Evolutionary conservation across 2,888 invertebrate genomes (phyloP), one percentile per base, ranked within the genome.

Genomic region (Incurvaria masculella): DNA sequence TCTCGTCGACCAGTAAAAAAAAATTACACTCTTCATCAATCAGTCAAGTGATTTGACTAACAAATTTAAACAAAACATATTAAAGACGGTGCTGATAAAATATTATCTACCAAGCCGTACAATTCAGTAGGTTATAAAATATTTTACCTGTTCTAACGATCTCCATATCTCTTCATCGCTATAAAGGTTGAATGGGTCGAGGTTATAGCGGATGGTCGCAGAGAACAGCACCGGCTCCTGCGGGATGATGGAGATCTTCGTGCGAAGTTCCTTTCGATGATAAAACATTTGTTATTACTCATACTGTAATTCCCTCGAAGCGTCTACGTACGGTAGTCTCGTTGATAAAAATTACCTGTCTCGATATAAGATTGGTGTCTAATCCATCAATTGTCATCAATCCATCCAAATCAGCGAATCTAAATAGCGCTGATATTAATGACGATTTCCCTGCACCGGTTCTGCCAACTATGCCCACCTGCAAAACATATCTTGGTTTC

Each of bases 221-320:
- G 86, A 85, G 65, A 94, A 94, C 16, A 94, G 66, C 2, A 94
- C 86, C 0, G 94, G 94, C 61, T 94, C 94, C 80, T 96, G 86
- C 1, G 85, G 85, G 49, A 86, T 86, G 49, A 85, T 85, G 44
- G 85, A 83, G 47, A 86, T 81, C 62, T 81, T 83, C 3, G 81
- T 80, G 45, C 86, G 69, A 21, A 87, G 65, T 16, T 78, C 73
- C 68, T 83, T 78, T 14, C 84, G 67, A 33, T 84, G 42, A 21
- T 41, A 33, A 19, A 16, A 41, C 49, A n/a, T n/a, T n/a, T n/a
- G n/a, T n/a, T n/a, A n/a, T n/a, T n/a, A n/a, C n/a, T n/a, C n/a
- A n/a, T n/a, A n/a, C n/a, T n/a, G n/a, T n/a, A n/a, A n/a, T n/a
- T n/a, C n/a, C n/a, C n/a, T n/a, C n/a, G n/a, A n/a, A n/a, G n/a